Base-by-base conservation (phyloP, 2,797 vertebrate genomes). In the Liasis olivaceus region DNA sequence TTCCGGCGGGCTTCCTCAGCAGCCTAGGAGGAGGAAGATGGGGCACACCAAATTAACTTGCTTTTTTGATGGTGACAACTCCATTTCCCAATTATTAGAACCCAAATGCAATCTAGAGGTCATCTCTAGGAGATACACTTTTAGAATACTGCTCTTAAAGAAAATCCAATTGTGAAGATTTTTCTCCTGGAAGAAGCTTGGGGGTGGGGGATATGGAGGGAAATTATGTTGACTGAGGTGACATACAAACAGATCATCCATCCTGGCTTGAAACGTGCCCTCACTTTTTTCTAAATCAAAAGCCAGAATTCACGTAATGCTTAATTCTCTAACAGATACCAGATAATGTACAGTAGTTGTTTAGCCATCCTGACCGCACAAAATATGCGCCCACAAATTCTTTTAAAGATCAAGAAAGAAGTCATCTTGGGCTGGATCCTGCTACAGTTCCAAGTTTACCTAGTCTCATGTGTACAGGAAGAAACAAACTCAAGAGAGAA, bases 1-100 rank as follows among this genome's bases (percentile, higher is more conserved):
- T 99, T 99, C 88, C 99, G 97, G 20, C 99, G 99, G 51, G 99
- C 99, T 88, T 99, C 99, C 95, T 99, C 99, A 87, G 99, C 99
- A 9, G 99, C 99, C 99, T 99, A 59, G 72, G n/a, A 14, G 51
- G 28, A 87, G 92, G 69, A 6, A 58, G 69, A 90, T 63, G 88
- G 77, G 87, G 92, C 42, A 0, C 0, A 13, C 94, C 88, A 64
- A 64, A 77, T 85, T 11, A 94, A 91, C 85, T 72, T 64, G 92
- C 66, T 31, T 56, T 58, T 20, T 17, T 22, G 42, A 22, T 2
- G 4, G 42, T 20, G 36, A 22, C 72, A 20, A 42, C 72, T 42
- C 72, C 8, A 0, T 42, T 77, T 42, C 17, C 36, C 72, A 54
- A 9, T 54, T 7, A 54, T 54, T 54, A 54, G 51, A 54, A 54